phyloP scores from a whole-genome alignment of 1,140 invertebrate species.

The Ooceraea biroi region DNA sequence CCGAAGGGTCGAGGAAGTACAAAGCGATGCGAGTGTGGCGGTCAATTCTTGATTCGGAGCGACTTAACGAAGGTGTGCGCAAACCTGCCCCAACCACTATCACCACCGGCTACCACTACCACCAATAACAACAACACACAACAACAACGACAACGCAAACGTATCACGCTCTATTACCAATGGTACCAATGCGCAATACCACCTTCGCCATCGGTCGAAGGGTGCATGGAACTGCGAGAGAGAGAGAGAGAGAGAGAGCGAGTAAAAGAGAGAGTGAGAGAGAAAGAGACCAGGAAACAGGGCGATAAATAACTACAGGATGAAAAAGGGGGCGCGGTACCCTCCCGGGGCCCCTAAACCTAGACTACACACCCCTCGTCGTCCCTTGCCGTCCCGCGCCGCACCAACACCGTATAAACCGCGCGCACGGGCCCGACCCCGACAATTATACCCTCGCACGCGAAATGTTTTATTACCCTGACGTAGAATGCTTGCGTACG shows the following conservation, averaged over 20 bases:
- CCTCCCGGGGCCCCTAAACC: constrained; percentile 84
- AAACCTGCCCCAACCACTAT: constrained; percentile 60
- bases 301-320: constrained; percentile 85
- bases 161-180: constrained; percentile 73
- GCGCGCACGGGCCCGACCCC: constrained; percentile 78
- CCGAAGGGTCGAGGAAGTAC: constrained; percentile 5
- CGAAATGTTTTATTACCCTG: constrained; percentile 84
- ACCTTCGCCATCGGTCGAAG: constrained; percentile 73
- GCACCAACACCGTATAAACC: constrained; percentile 76
- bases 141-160: constrained; percentile 55
- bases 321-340: constrained; percentile 84
- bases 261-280: constrained; percentile 45
- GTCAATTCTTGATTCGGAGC: constrained; percentile 76
- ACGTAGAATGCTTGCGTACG: constrained; percentile 73
- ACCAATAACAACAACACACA: constrained; percentile 36
- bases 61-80: constrained; percentile 79
- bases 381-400: constrained; percentile 66
- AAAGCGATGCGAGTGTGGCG: constrained; percentile 52
- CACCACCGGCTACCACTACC: constrained; percentile 32
- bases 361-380: constrained; percentile 79
- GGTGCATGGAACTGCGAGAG: constrained; percentile 63
- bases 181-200: constrained; percentile 66
- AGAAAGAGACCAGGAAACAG: constrained; percentile 74
- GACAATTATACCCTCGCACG: constrained; percentile 84
- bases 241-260: too few relatives aligned